Evolutionary conservation across 2,113 vertebrate genomes (phyloP).

Genomic region (Myotis davidii): DNA sequence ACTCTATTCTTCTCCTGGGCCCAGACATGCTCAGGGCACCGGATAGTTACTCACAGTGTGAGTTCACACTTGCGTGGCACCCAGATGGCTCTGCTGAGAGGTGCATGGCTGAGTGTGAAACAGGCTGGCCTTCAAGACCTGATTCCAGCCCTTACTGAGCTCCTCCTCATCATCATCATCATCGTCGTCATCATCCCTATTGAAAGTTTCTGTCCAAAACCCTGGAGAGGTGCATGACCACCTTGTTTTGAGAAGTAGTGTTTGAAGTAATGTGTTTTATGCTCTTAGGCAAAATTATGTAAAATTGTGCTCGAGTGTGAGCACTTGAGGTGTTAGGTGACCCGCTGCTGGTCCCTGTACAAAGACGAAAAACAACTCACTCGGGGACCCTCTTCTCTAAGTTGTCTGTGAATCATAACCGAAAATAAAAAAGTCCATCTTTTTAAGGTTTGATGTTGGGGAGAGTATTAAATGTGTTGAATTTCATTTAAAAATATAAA

Average conservation of each 20-base stretch:
- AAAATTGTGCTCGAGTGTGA: constrained; percentile 10
- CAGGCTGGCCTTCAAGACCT: background rate
- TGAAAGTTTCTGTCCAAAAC: background rate
- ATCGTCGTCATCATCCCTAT: accelerated
- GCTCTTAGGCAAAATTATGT: constrained; percentile 12
- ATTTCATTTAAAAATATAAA: constrained; percentile 58
- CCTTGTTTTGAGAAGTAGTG: background rate
- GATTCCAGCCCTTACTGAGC: too few species aligned
- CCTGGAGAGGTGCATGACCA: background rate
- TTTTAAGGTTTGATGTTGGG: background rate
- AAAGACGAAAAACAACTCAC: background rate
- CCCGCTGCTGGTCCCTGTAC: background rate
- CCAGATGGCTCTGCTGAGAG: background rate
- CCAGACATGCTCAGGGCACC: background rate
- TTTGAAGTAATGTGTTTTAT: background rate
- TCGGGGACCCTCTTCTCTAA: constrained; percentile 30
- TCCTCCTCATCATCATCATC: background rate
- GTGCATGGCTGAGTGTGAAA: background rate
- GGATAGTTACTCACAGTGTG: too few species aligned
- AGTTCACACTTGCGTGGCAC: too few species aligned
- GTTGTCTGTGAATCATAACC: background rate
- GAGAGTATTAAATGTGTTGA: background rate
- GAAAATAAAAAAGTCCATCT: background rate
- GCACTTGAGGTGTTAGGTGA: constrained; percentile 28
- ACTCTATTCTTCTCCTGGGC: background rate